Evolutionary conservation across 2,888 invertebrate genomes (phyloP).

Genomic region (Dascillus cervinus): DNA sequence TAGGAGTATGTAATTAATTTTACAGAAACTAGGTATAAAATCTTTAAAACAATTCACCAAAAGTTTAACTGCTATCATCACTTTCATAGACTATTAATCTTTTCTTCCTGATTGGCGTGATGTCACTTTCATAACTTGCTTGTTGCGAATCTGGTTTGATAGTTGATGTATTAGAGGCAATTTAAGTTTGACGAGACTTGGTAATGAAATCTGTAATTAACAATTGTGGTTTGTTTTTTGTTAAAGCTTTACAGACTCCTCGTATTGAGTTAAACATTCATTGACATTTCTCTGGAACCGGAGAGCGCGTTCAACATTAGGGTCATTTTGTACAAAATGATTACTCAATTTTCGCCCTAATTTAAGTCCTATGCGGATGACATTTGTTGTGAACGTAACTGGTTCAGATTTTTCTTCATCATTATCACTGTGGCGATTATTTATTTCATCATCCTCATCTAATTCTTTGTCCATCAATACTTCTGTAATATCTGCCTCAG

Average conservation of each 20-base stretch:
- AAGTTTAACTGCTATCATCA: neutral
- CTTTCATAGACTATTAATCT: neutral
- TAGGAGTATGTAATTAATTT: neutral
- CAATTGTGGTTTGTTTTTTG: conserved; percentile 4
- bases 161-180: conserved; percentile 1
- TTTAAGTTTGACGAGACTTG: neutral
- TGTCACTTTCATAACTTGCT: neutral
- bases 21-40: neutral
- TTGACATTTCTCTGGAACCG: conserved; percentile 7
- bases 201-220: conserved; percentile 8
- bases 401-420: no score
- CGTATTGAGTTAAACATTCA: conserved; percentile 8
- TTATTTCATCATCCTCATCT: no score
- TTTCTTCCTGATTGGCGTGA: neutral
- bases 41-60: neutral
- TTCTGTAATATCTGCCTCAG: no score
- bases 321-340: conserved; percentile 5
- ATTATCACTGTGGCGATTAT: no score
- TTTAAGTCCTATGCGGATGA: no score
- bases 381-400: no score
- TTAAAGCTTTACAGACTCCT: conserved; percentile 8
- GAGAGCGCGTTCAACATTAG: conserved; percentile 9
- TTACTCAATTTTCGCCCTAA: conserved; percentile 5
- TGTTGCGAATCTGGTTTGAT: conserved; percentile 4
- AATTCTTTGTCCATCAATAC: no score